Conservation (phyloP, 1,140 invertebrate genomes). For the Frieseomelitta varia region DNA sequence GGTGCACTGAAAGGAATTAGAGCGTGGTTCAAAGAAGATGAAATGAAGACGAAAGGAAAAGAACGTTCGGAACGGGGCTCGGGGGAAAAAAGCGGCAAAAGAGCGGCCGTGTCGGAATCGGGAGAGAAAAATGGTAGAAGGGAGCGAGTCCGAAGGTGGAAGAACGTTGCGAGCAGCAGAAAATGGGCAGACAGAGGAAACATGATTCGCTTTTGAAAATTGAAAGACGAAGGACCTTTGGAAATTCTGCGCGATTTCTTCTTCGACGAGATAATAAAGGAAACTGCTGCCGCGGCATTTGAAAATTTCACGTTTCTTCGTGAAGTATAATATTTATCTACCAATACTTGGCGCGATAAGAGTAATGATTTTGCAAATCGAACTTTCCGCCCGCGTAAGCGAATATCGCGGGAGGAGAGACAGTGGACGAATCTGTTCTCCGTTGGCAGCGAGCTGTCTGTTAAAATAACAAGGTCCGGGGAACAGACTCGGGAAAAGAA, state of each 20-base stretch:
- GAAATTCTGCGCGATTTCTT: not conserved
- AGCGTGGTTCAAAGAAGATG: constrained; percentile 33
- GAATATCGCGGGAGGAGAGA: not conserved
- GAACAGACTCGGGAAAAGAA: not conserved
- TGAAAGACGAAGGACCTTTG: not conserved
- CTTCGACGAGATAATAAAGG: no score
- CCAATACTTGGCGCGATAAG: no score
- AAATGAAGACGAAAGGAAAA: constrained; percentile 33
- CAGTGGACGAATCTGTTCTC: not conserved
- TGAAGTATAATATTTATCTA: no score
- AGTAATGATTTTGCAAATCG: no score
- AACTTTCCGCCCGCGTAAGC: no score
- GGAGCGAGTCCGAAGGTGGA: not conserved
- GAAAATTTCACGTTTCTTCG: no score
- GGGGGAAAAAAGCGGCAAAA: not conserved
- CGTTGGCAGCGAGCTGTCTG: not conserved
- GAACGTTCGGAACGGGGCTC: not conserved
- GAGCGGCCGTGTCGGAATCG: not conserved
- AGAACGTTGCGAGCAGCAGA: not conserved
- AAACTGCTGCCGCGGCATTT: no score
- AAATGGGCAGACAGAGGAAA: not conserved
- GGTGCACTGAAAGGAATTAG: constrained; percentile 45
- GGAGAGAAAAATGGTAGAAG: not conserved
- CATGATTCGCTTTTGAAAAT: not conserved
- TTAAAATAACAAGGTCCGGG: not conserved